A percentile compares a stretch with the other conserved stretches of the same genome.
These are phyloP conservation scores for Melanotaenia nigrans DNA, from an alignment of 2,797 vertebrate genomes.

Conservation along the genomic window DNA sequence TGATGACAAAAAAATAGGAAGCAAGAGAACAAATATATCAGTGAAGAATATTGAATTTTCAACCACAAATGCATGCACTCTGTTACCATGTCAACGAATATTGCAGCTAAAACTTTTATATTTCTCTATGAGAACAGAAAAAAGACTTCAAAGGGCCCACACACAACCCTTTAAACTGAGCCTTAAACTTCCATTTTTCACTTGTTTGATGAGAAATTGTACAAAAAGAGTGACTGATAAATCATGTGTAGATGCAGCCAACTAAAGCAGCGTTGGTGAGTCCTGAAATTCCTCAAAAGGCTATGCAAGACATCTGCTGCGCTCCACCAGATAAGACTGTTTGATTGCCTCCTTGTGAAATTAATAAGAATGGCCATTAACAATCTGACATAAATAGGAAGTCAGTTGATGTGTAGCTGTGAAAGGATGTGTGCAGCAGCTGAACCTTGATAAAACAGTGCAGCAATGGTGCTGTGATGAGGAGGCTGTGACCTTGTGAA, in stretches of 20 bases:
- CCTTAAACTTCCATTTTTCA: neutral
- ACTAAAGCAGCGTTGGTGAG: neutral
- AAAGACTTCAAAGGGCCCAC: too few relatives aligned
- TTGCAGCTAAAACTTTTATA: too few relatives aligned
- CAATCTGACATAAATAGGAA: conserved; percentile 61
- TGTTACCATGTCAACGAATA: neutral
- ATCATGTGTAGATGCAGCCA: neutral
- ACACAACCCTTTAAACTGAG: neutral
- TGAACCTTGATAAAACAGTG: conserved; percentile 42
- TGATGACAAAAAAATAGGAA: neutral
- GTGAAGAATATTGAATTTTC: neutral
- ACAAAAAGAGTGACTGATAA: neutral
- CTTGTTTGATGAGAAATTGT: neutral
- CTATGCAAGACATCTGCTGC: conserved; percentile 67
- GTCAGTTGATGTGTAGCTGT: conserved; percentile 36
- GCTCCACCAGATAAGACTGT: conserved; percentile 53
- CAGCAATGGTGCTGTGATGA: conserved; percentile 18
- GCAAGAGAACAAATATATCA: neutral
- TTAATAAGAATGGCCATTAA: conserved; percentile 67
- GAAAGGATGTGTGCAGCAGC: conserved; percentile 34
- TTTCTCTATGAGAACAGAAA: too few relatives aligned
- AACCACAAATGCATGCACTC: neutral
- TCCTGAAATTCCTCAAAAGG: conserved; percentile 54
- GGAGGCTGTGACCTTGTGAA: conserved; percentile 57
- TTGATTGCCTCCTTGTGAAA: conserved; percentile 72